Evolutionary conservation across 2,888 invertebrate species (phyloP), one percentile per base, ranked within the genome.

Genomic region (Chalcis sispes): DNA sequence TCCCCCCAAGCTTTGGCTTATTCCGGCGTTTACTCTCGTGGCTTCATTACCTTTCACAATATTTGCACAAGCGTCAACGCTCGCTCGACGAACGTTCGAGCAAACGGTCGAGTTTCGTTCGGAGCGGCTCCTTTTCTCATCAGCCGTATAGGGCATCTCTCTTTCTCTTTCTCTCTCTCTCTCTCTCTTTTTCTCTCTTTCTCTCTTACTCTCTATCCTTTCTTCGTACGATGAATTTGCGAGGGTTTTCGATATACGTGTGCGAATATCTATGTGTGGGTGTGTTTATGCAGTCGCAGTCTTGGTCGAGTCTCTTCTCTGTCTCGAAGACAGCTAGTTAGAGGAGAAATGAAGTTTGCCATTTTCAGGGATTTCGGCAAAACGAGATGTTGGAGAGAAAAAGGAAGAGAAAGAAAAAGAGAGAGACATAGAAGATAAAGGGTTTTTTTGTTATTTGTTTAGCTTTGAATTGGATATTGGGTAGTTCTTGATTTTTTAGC

Each of bases 41-140:
- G 86, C 85, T 88, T 87, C 87, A 87, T 88, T 88, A 88, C 85
- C 86, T 88, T 84, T 86, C 85, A 86, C 83, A 88, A 88, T 87
- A 88, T 88, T 88, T 87, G 83, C 82, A 75, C 82, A 86, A 85
- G 69, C 86, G 85, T 87, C 86, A 85, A 82, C 81, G 79, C 80
- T 74, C 80, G 80, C 18, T 78, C 80, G 29, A 32, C 25, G 40
- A n/a, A n/a, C n/a, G n/a, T n/a, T n/a, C n/a, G n/a, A n/a, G 29
- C 29, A 48, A 20, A 7, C 50, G 4, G 2, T 18, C 46, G 15
- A 15, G 1, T 27, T 29, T 29, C 29, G 13, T 1, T 29, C 20
- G 27, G n/a, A 50, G 15, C 56, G 66, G 50, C 61, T 62, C 40
- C 66, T 70, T 65, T 76, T 67, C 71, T 71, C 75, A 66, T 66